Conservation (phyloP, 1,140 invertebrate genomes). For the Trinorchestia longiramus region DNA sequence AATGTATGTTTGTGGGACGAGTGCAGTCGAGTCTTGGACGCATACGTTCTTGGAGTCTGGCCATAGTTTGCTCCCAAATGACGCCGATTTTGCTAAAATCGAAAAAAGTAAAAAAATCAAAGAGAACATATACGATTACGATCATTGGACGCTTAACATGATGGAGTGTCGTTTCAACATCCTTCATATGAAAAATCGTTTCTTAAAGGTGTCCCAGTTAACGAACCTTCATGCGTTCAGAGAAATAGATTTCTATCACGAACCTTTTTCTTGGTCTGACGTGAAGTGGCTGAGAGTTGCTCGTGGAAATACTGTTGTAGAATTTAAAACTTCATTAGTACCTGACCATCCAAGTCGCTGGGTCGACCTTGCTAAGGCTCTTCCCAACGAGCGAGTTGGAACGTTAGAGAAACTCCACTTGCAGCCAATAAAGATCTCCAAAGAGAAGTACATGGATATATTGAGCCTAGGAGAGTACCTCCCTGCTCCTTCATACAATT, state of each 20-base stretch:
- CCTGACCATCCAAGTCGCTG: slow-evolving; percentile 27
- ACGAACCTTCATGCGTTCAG: neutral
- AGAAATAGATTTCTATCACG: slow-evolving; percentile 30
- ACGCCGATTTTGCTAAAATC: slow-evolving; percentile 39
- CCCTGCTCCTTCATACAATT: slow-evolving; percentile 30
- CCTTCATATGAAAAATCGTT: slow-evolving; percentile 31
- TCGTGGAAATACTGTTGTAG: slow-evolving; percentile 8
- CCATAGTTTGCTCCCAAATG: slow-evolving; percentile 35
- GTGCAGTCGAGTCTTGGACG: slow-evolving; percentile 26
- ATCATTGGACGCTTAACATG: slow-evolving; percentile 46
- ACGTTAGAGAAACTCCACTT: slow-evolving; percentile 24
- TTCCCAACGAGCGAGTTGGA: neutral
- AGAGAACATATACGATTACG: slow-evolving; percentile 40
- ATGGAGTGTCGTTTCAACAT: slow-evolving; percentile 37
- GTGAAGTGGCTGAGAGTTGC: slow-evolving; percentile 18
- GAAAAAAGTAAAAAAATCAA: slow-evolving; percentile 22
- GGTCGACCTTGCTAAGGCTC: slow-evolving; percentile 4
- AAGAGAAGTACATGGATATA: slow-evolving; percentile 43
- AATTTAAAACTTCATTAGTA: slow-evolving; percentile 18
- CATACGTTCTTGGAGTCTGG: slow-evolving; percentile 38
- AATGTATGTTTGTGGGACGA: slow-evolving; percentile 39
- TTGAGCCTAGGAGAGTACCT: slow-evolving; percentile 41
- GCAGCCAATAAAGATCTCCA: slow-evolving; percentile 20
- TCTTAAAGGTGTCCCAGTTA: slow-evolving; percentile 25
- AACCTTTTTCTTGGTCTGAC: slow-evolving; percentile 9